Evolutionary conservation across 2,888 invertebrate species (phyloP), one percentile per base, ranked within the genome.

Genomic region (Nemotelus pantherinus): DNA sequence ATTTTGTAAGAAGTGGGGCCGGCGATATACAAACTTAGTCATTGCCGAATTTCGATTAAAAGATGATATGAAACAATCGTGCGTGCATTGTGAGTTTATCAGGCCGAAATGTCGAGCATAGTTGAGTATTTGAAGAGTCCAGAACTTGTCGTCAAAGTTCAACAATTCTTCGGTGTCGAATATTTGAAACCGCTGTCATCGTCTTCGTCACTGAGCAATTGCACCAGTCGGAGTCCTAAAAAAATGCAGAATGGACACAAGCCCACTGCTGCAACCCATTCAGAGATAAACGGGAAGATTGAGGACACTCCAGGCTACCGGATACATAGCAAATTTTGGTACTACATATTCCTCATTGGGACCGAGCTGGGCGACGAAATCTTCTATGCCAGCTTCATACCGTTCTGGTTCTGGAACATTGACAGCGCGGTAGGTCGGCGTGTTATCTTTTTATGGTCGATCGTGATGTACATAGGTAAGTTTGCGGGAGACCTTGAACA

Each of bases 361-460:
- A 95, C 96, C 0, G 93, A 93, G 79, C 87, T 97, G 41, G 97
- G 97, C 0, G 96, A 97, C 87, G 97, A 97, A 88, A 89, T 93
- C 80, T 97, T 97, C 86, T 97, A 97, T 87, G 92, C 94, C 1
- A 90, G 92, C n/a, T 96, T 96, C 84, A 96, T 96, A 83, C 95
- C 97, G 1, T 95, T 95, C 86, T 95, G 95, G 93, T 94, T 96
- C 84, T 97, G 97, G 97, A 97, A 97, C 87, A 90, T 97, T 78
- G 97, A 97, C 87, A 94, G 94, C 41, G 93, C 93, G 47, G 94
- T 96, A 2, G 94, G 95, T 10, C 89, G 97, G 81, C 89, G 95
- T 85, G 92, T 96, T 39, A 92, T 95, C 9, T 88, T 94, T 7
- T 92, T 95, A 41, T 95, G 95, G 95, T 91, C 93, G 45, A 89